These are phyloP conservation scores for Dipodomys spectabilis DNA, from an alignment of 2,113 vertebrate species.

Conservation along the genomic window DNA sequence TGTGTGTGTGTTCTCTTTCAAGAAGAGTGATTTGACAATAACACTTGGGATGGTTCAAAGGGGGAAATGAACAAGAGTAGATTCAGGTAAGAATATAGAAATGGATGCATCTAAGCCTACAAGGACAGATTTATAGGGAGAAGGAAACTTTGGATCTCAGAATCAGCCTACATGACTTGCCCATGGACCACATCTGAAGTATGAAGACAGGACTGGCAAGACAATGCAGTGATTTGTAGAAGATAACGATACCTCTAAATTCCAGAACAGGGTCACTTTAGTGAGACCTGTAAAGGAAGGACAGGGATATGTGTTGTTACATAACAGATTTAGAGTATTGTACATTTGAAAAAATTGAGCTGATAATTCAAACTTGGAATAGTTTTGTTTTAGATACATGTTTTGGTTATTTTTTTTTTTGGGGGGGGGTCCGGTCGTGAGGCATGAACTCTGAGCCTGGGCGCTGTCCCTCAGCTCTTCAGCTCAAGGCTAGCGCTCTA, in stretches of 20 bases:
- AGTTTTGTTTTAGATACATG: conserved; percentile 26
- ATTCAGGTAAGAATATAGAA: neutral
- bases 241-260: neutral
- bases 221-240: neutral
- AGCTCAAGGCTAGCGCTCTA: no score
- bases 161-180: neutral
- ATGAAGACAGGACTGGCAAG: neutral
- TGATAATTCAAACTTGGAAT: conserved; percentile 10
- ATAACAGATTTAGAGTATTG: neutral
- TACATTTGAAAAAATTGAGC: conserved; percentile 9
- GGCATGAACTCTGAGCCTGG: no score
- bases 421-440: no score
- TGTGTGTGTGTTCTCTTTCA: neutral
- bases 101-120: no score
- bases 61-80: no score
- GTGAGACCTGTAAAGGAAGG: neutral
- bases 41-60: neutral
- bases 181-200: neutral
- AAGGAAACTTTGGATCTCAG: neutral
- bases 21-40: neutral
- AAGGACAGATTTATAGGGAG: no score
- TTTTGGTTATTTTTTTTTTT: conserved; percentile 49
- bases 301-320: neutral
- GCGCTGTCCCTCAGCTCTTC: no score
- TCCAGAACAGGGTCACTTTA: neutral